phyloP scores from a whole-genome alignment of 2,888 invertebrate genomes.

The Drosophila anomalata region DNA sequence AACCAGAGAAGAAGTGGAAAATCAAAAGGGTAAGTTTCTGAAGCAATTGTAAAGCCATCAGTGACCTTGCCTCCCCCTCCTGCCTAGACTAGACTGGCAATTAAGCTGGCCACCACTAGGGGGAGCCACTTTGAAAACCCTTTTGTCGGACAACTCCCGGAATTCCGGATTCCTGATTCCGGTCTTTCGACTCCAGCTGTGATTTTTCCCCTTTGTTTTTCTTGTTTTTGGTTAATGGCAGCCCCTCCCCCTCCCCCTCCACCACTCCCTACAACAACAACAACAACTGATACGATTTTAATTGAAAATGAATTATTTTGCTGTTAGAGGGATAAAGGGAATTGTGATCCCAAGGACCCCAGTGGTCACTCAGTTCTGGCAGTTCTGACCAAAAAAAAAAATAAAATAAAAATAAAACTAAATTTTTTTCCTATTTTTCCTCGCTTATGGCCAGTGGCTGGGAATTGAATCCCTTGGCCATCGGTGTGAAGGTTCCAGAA shows the following conservation, averaged over 20 bases:
- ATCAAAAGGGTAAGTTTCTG: slow-evolving; percentile 16
- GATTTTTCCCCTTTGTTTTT: slow-evolving; percentile 9
- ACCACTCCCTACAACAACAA: slow-evolving; percentile 29
- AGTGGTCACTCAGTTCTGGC: slow-evolving; percentile 13
- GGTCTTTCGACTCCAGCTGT: slow-evolving; percentile 23
- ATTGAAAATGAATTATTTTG: slow-evolving; percentile 83
- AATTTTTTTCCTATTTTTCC: slow-evolving; percentile 4
- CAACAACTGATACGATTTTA: slow-evolving; percentile 81
- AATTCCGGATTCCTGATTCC: not conserved
- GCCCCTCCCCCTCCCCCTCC: not conserved
- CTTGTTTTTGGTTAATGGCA: slow-evolving; percentile 52
- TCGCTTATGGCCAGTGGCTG: slow-evolving; percentile 2
- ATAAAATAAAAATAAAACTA: not conserved
- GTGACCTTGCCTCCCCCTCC: slow-evolving; percentile 32
- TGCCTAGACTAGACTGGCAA: slow-evolving; percentile 33
- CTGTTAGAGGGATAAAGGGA: slow-evolving; percentile 60
- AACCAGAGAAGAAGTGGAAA: slow-evolving; percentile 1
- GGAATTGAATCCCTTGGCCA: slow-evolving; percentile 17
- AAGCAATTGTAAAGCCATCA: slow-evolving; percentile 20
- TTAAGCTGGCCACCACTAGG: slow-evolving; percentile 29
- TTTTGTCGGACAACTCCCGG: slow-evolving; percentile 17
- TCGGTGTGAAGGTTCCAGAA: slow-evolving; percentile 14
- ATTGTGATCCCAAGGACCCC: not conserved
- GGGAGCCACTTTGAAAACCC: slow-evolving; percentile 39
- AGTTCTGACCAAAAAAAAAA: too few relatives aligned